Base-by-base conservation (phyloP, 2,113 vertebrate genomes). In the Peromyscus leucopus region DNA sequence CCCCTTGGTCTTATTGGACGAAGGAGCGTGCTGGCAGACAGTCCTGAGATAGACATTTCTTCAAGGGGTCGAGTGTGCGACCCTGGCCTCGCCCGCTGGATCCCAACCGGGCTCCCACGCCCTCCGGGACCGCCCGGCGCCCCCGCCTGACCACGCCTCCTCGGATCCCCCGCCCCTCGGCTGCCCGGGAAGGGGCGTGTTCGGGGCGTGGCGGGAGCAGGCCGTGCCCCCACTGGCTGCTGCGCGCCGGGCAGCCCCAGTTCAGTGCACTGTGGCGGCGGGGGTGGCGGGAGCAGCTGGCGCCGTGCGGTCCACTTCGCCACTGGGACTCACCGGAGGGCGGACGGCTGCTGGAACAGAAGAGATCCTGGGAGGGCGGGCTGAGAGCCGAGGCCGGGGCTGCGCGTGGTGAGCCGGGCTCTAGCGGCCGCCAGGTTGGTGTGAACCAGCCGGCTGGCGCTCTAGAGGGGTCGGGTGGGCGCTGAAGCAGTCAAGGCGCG, bases 241-340 rank as follows among this genome's bases (percentile, higher is more conserved):
- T 4, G 96, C 91, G 97, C 94, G 69, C 89, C 21, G 1, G 85
- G 94, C 91, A 1, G 78, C 91, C 71, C 0, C 33, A 71, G 71
- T 65, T 95, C 96, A 98, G 97, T 85, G 91, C 75, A 59, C 82
- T 46, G 93, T 75, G 92, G 95, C 65, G 57, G 92, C 42, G 89
- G 89, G 80, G 89, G 82, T 26, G 75, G 90, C 96, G 65, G 80
- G 63, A 89, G 28, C 48, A 22, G 42, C 74, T 48, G 94, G 85
- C 74, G 91, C 89, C 22, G 80, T 46, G 59, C 61, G 74, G 75
- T 91, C 89, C 74, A 24, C 59, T 67, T 59, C 16, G 74, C 59
- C 74, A 19, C 59, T 26, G 67, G 74, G 22, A 87, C 71, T 80
- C 95, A 36, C 55, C 13, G 51, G 61, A 80, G 46, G 72, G 12